A percentile compares a stretch with the other conserved stretches of the same genome.
These are phyloP conservation scores for Diabrotica virgifera DNA, from an alignment of 1,140 invertebrate species.

Conservation along the genomic window DNA sequence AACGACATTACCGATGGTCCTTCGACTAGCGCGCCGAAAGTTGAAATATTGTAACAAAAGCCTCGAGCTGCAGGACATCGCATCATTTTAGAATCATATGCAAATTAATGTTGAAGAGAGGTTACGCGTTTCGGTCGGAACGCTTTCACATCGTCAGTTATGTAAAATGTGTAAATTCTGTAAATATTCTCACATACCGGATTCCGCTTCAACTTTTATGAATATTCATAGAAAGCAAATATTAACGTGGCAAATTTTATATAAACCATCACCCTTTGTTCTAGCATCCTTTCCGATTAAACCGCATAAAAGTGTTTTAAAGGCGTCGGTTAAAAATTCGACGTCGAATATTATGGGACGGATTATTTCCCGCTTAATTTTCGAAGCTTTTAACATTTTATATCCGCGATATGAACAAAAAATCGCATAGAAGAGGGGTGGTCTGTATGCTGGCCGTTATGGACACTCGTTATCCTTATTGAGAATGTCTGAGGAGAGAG, in stretches of 20 bases:
- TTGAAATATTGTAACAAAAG: conserved; percentile 10
- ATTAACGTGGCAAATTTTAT: conserved; percentile 18
- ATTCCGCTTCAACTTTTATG: conserved; percentile 17
- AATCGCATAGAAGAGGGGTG: no score
- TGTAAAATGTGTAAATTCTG: conserved; percentile 22
- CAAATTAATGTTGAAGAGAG: conserved; percentile 19
- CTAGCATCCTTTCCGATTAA: conserved; percentile 10
- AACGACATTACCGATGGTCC: no score
- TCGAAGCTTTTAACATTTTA: no score
- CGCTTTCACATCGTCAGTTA: conserved; percentile 15
- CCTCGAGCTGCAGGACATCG: conserved; percentile 11
- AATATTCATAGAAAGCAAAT: conserved; percentile 19
- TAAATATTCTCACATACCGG: conserved; percentile 18
- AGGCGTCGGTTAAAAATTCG: conserved; percentile 8
- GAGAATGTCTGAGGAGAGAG: no score
- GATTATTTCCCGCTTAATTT: no score
- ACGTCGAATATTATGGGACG: neutral
- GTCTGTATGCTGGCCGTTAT: no score
- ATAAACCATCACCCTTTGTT: conserved; percentile 21
- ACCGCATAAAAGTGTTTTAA: conserved; percentile 5
- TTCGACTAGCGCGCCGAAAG: neutral
- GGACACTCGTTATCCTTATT: no score
- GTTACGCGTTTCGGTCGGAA: conserved; percentile 16
- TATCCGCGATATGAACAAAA: no score
- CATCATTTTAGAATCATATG: conserved; percentile 13